Conservation (phyloP, 2,797 vertebrate species). For the Pelodytes ibericus region DNA sequence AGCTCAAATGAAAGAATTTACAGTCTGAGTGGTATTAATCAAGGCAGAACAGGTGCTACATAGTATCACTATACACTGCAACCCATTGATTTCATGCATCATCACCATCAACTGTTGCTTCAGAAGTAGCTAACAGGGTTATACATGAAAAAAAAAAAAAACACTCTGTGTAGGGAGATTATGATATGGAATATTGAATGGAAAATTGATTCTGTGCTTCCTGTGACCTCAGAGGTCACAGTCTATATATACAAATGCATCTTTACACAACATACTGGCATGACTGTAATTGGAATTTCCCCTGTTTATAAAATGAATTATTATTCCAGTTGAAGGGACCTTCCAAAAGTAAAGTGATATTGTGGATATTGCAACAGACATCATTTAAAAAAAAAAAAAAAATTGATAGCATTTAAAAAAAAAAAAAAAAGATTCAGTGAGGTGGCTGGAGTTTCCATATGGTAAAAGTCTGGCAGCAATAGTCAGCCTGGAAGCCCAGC, state of each 20-base stretch:
- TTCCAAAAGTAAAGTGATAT: background rate
- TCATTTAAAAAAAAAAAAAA: no score
- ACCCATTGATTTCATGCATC: background rate
- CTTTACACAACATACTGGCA: background rate
- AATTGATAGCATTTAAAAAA: background rate
- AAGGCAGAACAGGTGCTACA: slow-evolving; percentile 3
- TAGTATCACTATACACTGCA: background rate
- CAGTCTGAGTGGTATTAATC: background rate
- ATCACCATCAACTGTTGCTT: background rate
- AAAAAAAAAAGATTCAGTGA: background rate
- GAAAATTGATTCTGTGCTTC: slow-evolving; percentile 26
- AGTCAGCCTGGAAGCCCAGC: background rate
- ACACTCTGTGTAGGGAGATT: background rate
- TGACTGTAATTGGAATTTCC: background rate
- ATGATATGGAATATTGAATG: background rate
- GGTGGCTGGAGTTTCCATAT: background rate
- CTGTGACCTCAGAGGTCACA: slow-evolving; percentile 13
- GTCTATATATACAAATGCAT: slow-evolving; percentile 18
- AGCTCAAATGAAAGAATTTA: background rate
- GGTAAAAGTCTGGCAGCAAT: background rate
- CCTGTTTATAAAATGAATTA: no score
- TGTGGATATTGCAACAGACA: background rate
- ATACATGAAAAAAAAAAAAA: background rate
- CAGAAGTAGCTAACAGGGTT: slow-evolving; percentile 16
- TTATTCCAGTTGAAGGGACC: background rate